Conservation (phyloP, 1,140 invertebrate species). For the Calosoma granatense region DNA sequence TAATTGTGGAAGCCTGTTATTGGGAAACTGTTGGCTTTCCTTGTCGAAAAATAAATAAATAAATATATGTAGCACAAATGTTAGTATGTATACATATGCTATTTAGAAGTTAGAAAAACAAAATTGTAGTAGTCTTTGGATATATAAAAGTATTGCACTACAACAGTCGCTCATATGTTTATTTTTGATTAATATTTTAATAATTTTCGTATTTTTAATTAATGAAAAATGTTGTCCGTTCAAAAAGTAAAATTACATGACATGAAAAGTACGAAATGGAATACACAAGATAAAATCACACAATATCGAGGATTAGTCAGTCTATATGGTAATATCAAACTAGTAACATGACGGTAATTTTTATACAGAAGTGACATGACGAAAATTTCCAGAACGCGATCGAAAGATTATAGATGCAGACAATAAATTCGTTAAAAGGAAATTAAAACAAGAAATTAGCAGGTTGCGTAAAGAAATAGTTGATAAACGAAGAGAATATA, state of each 20-base stretch:
- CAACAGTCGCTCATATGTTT: background rate
- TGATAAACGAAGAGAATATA: slow-evolving; percentile 41
- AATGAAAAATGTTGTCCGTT: slow-evolving; percentile 36
- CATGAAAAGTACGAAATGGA: slow-evolving; percentile 49
- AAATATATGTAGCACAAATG: too few species aligned
- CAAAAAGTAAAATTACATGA: slow-evolving; percentile 45
- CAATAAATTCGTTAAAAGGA: slow-evolving; percentile 19
- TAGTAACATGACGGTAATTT: slow-evolving; percentile 2
- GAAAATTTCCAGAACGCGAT: background rate
- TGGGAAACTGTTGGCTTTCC: too few species aligned
- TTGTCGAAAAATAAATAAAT: too few species aligned
- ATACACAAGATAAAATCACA: slow-evolving; percentile 48
- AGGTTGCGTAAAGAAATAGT: slow-evolving; percentile 43
- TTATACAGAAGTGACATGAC: background rate
- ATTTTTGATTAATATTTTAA: background rate
- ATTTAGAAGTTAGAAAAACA: too few species aligned
- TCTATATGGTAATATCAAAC: slow-evolving; percentile 41
- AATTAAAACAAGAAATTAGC: slow-evolving; percentile 41
- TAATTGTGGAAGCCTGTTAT: too few species aligned
- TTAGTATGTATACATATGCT: too few species aligned
- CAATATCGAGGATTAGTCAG: slow-evolving; percentile 51
- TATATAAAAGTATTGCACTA: background rate
- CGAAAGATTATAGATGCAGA: too few species aligned
- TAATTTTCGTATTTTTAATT: background rate
- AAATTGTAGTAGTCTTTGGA: too few species aligned